Base-by-base conservation (phyloP, 2,797 vertebrate species). In the Pelodytes ibericus region DNA sequence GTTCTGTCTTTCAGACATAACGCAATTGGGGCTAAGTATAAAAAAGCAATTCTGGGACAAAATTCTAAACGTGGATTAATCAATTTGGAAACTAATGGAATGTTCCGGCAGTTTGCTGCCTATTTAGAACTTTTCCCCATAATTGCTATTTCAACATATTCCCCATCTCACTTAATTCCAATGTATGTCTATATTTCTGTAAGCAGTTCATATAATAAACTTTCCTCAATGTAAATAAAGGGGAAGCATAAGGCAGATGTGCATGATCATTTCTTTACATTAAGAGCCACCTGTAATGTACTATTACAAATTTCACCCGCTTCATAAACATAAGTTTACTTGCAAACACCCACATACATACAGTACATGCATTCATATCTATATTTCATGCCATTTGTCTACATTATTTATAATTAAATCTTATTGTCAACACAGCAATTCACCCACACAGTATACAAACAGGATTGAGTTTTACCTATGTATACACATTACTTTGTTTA, bases 401-500 rank as follows among this genome's bases (percentile, higher is more conserved):
- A 59, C 29, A 15, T 36, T 62, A 60, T 66, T 53, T 57, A 65
- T 1, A 20, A 53, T 72, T 39, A 36, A 44, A 36, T 67, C 33
- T 59, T 53, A 67, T 47, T 24, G 13, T 71, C 67, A 39, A 26
- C 58, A 56, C 2, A 65, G 25, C 62, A 13, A 56, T 11, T 36
- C 41, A 56, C 62, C 25, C 64, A 64, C 67, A 63, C 18, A 31
- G 58, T 62, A 53, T 22, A 61, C 53, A 57, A 77, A 68, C 68
- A 56, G 4, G 57, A 36, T n/a, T 31, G 27, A 60, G 51, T 39
- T 75, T n/a, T 66, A 74, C 78, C 61, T 60, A 57, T 56, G 24
- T 22, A 63, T 69, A 62, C 24, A 63, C 11, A 71, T 36, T 20
- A 22, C 44, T 75, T 25, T 67, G 60, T 73, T 63, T 63, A 74